Percentiles rank a stretch among this genome's conserved stretches.
Conservation (phyloP, 2,888 invertebrate genomes). For the Nectonema munidae region DNA sequence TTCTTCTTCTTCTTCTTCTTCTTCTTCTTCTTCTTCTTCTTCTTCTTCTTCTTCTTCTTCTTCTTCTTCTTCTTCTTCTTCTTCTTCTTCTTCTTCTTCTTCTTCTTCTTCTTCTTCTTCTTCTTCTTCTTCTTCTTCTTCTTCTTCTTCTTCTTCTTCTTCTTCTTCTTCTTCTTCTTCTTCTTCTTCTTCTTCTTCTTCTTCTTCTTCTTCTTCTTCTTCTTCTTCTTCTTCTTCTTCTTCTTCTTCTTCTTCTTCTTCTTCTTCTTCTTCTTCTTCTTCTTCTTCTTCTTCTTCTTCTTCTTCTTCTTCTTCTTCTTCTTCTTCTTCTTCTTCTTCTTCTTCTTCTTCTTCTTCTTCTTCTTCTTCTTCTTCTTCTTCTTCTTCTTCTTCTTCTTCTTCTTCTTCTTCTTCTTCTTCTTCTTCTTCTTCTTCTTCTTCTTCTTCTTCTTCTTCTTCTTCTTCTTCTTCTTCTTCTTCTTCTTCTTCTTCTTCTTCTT, state of each 20-base stretch:
- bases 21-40: constrained; percentile 5
- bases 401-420: constrained; percentile 5
- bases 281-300: constrained; percentile 5
- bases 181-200: constrained; percentile 5
- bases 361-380: constrained; percentile 5
- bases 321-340: constrained; percentile 5
- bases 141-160: constrained; percentile 5
- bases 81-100: constrained; percentile 5
- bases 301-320: constrained; percentile 5
- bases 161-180: constrained; percentile 5
- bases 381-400: constrained; percentile 5
- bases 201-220: constrained; percentile 5
- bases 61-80: constrained; percentile 5
- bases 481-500: constrained; percentile 5
- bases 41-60: constrained; percentile 5
- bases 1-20: constrained; percentile 5
- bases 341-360: constrained; percentile 5
- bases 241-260: constrained; percentile 5
- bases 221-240: constrained; percentile 5
- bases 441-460: constrained; percentile 5
- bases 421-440: constrained; percentile 5
- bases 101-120: constrained; percentile 5
- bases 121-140: constrained; percentile 5
- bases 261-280: constrained; percentile 5
- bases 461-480: constrained; percentile 5